These are phyloP conservation scores for Hofmannophila pseudospretella DNA, from an alignment of 2,888 invertebrate species.

Conservation along the genomic window DNA sequence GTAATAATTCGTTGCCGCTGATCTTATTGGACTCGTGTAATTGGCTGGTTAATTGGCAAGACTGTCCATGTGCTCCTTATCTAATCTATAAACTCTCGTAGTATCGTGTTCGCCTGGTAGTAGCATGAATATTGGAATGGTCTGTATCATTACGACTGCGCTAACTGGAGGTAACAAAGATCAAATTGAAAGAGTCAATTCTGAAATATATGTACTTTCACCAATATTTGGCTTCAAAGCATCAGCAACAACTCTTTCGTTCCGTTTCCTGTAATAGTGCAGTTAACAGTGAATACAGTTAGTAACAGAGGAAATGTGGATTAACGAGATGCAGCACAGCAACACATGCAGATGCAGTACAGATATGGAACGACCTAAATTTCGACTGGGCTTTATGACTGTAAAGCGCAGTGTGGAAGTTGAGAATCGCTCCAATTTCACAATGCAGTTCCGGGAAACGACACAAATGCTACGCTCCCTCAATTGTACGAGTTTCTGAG, in stretches of 20 bases:
- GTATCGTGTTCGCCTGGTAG: background rate
- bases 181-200: background rate
- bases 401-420: constrained; percentile 35
- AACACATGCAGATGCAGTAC: too few relatives aligned
- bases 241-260: background rate
- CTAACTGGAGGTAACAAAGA: too few relatives aligned
- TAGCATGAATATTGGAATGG: constrained; percentile 9
- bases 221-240: too few relatives aligned
- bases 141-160: background rate
- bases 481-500: too few relatives aligned
- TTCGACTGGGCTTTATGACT: constrained; percentile 30
- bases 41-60: too few relatives aligned
- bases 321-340: constrained; percentile 36
- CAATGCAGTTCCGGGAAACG: constrained; percentile 50
- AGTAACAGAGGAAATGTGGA: constrained; percentile 31
- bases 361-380: constrained; percentile 55
- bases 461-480: background rate
- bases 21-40: too few relatives aligned
- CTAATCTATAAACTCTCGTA: background rate
- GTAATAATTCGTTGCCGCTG: too few relatives aligned
- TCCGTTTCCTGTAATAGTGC: background rate
- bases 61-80: constrained; percentile 1
- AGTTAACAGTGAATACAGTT: constrained; percentile 15
- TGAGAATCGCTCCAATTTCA: constrained; percentile 50
- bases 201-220: background rate